These are phyloP conservation scores for Spilarctia lutea DNA, from an alignment of 2,888 invertebrate genomes.

Conservation along the genomic window DNA sequence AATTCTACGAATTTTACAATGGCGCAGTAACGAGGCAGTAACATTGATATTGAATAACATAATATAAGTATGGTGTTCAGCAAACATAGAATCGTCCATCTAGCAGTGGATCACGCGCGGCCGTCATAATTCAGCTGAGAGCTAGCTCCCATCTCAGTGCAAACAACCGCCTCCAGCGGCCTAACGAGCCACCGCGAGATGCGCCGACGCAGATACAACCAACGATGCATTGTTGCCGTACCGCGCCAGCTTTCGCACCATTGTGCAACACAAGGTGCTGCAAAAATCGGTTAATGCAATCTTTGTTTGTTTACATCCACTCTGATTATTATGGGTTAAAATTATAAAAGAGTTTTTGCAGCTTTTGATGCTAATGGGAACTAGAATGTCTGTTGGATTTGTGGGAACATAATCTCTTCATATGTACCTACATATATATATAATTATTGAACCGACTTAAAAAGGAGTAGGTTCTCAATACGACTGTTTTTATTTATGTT, in stretches of 20 bases:
- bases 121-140: slow-evolving; percentile 59
- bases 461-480: too few relatives aligned
- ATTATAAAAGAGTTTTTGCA: slow-evolving; percentile 25
- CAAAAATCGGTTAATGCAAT: slow-evolving; percentile 76
- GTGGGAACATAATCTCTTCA: not conserved
- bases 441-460: too few relatives aligned
- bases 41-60: slow-evolving; percentile 40
- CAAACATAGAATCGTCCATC: slow-evolving; percentile 49
- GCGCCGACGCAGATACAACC: slow-evolving; percentile 76
- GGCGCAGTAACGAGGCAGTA: not conserved
- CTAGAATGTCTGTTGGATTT: not conserved
- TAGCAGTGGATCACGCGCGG: slow-evolving; percentile 61
- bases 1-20: not conserved
- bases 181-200: slow-evolving; percentile 84
- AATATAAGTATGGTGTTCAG: slow-evolving; percentile 23
- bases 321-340: slow-evolving; percentile 53
- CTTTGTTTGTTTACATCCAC: slow-evolving; percentile 83
- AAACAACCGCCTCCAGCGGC: slow-evolving; percentile 79
- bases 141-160: slow-evolving; percentile 72
- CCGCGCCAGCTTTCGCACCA: slow-evolving; percentile 86
- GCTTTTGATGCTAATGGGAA: not conserved
- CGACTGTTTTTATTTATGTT: too few relatives aligned
- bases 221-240: slow-evolving; percentile 82
- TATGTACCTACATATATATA: too few relatives aligned
- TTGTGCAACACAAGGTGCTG: slow-evolving; percentile 76